Evolutionary conservation across 2,797 vertebrate species (phyloP), one percentile per base, ranked within the genome.

Genomic region (Alcedo atthis): DNA sequence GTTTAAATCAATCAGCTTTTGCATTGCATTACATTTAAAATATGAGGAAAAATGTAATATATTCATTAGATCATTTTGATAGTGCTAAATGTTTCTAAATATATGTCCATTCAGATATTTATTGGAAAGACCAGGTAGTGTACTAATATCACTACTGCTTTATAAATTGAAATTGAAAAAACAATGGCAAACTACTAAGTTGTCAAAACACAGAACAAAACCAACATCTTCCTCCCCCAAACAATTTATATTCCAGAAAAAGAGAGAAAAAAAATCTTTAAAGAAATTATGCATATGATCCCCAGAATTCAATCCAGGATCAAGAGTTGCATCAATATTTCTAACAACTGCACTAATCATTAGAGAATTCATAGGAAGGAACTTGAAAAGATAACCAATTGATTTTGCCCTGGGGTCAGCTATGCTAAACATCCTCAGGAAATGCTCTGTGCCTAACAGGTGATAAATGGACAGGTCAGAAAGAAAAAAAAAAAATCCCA

Each of bases 301-400:
- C 6, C 10, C 3, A 48, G 79, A 46, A 22, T 49, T 85, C 66
- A 67, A 54, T 80, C 61, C 5, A 7, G 55, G 58, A 88, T 83
- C 32, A 90, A 82, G 89, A 90, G 13, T 82, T 64, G 54, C 14
- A 91, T 61, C 82, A 75, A 18, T 80, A 71, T 95, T 91, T 79
- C 43, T 80, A 82, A 74, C 51, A 92, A 67, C n/a, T 86, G 63
- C 93, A 70, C 16, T 21, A 77, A 87, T 46, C 26, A 88, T 77
- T 43, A 74, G 74, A 68, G 14, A 77, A 77, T 91, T 81, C 91
- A 61, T 85, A 71, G 95, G 85, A 88, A 87, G 57, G 45, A 92
- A 84, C 46, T 63, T 61, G 32, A 86, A 87, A 37, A 83, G n/a
- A 32, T 77, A 89, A 84, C 25, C 22, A 80, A 28, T 51, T 74